Base-by-base conservation (phyloP, 2,888 invertebrate genomes). In the Eulithis prunata region DNA sequence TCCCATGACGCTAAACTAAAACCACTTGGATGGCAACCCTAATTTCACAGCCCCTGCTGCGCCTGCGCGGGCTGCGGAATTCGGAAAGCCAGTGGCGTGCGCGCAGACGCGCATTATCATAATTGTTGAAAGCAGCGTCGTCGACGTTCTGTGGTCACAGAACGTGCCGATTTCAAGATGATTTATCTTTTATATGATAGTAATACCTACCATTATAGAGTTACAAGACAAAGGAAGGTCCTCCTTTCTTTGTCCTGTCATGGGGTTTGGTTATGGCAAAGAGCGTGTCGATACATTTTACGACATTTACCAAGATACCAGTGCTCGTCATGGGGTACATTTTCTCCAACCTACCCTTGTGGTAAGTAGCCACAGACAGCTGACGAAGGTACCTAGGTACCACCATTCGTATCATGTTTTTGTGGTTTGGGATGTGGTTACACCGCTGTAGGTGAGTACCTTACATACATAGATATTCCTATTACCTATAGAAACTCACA, bases 41-140 rank as follows among this genome's bases (percentile, higher is more conserved):
- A 21, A 54, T 61, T 45, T 46, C 11, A 11, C 59, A 51, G 51
- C 41, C 58, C 51, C 45, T 60, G 60, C 45, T 60, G 60, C 60
- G 60, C 52, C 36, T n/a, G 57, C 45, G 52, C 59, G 11, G 28
- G 28, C 14, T 57, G 57, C 78, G 88, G 87, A 86, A 87, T 87
- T 87, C 85, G 85, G 89, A 90, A 90, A 90, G 90, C 87, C 74
- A 75, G 74, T 83, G 77, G 83, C 85, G 86, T 83, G 85, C 76
- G 84, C 76, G 64, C 79, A 71, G 76, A 77, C 75, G 70, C 58
- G 69, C 76, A 91, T 91, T 90, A 90, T 84, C 89, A 90, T 92
- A 91, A 92, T 92, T 91, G 88, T 88, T 88, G 91, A 91, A 92
- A 92, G 90, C 87, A 85, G 85, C 76, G 28, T 46, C 54, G 77